Base-by-base conservation (phyloP, 2,113 vertebrate species). In the Thamnaconus septentrionalis region DNA sequence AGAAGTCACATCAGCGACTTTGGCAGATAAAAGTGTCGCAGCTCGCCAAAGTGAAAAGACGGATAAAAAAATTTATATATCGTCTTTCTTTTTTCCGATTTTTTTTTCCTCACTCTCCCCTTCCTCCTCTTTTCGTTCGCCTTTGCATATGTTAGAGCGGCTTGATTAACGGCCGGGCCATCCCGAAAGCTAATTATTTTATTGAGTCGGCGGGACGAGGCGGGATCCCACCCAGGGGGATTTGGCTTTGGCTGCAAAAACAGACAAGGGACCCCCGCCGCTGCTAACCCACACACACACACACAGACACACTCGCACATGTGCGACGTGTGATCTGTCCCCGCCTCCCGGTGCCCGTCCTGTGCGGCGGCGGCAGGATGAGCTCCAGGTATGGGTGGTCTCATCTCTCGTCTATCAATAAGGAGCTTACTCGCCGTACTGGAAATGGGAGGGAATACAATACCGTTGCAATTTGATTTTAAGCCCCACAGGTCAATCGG, bases 181-280 rank as follows among this genome's bases (percentile, higher is more conserved):
- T 71, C 83, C 18, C 79, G 80, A 86, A 91, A 91, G 87, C 87
- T 91, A 92, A 92, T 93, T 92, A 92, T 93, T 93, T 92, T 90
- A 92, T 92, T 89, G 85, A 91, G 88, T 89, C 83, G 79, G 77
- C 18, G 18, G 82, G 77, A 84, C 75, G 78, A 91, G 87, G 87
- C 77, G 58, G 87, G 87, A 91, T 91, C 82, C 87, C 89, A 88
- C 89, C 85, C 78, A 0, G 56, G 18, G 84, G 88, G 89, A 91
- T 91, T 92, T 92, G 88, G 87, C 89, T 90, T 88, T 85, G 83
- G 85, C 80, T 82, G 79, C 81, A 83, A 82, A 31, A 90, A 90
- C 78, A 87, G 73, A 85, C 82, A 82, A 79, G 79, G 61, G 79
- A 71, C 85, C 66, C 78, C 55, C 67, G 18, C 18, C 18, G 18